phyloP scores from a whole-genome alignment of 2,888 invertebrate genomes.

The Ectemnius continuus region DNA sequence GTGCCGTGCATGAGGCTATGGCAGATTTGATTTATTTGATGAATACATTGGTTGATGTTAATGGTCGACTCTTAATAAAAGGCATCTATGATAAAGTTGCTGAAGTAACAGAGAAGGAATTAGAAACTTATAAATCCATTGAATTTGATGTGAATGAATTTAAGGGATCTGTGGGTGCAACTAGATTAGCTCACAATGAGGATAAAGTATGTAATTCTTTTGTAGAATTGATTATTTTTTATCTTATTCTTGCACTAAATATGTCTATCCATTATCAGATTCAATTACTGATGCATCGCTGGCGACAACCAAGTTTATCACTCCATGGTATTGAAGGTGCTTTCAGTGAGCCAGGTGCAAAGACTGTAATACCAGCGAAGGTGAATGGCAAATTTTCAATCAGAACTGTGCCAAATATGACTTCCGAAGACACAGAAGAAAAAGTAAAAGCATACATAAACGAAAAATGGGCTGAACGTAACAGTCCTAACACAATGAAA shows the following conservation, averaged over 20 bases:
- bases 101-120: constrained; percentile 85
- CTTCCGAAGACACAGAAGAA: constrained; percentile 89
- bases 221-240: constrained; percentile 5
- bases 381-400: constrained; percentile 98
- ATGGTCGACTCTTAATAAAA: constrained; percentile 91
- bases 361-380: constrained; percentile 96
- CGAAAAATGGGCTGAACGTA: constrained; percentile 87
- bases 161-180: constrained; percentile 85
- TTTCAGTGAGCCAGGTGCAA: constrained; percentile 94
- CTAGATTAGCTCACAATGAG: constrained; percentile 85
- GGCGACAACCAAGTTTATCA: constrained; percentile 96
- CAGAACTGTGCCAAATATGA: constrained; percentile 96
- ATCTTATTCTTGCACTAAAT: constrained; percentile 3
- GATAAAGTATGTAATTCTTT: constrained; percentile 81
- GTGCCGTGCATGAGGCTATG: constrained; percentile 95
- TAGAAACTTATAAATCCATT: constrained; percentile 87
- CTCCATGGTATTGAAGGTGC: constrained; percentile 98
- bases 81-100: constrained; percentile 92
- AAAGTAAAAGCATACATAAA: constrained; percentile 88
- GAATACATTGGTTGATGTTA: constrained; percentile 89
- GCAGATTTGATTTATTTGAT: constrained; percentile 93
- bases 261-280: constrained; percentile 72
- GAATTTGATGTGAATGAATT: constrained; percentile 92
- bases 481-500: constrained; percentile 92
- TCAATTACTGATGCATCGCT: constrained; percentile 93